Percentiles rank a stretch among this genome's conserved stretches.
Conservation (phyloP, 2,888 invertebrate genomes). For the Ichneumon xanthorius region DNA sequence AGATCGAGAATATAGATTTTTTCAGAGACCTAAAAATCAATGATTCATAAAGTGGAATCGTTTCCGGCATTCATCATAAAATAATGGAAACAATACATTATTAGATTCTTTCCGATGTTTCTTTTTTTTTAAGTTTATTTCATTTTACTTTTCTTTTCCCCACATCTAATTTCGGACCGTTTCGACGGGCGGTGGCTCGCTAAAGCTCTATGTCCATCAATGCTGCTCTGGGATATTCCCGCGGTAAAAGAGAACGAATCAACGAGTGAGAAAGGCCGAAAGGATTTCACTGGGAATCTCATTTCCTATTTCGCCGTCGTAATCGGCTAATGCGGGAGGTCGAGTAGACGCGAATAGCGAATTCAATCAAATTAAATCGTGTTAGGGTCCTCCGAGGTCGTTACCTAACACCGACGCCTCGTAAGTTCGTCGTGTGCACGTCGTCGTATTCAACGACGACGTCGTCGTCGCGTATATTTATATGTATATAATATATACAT, state of each 20-base stretch:
- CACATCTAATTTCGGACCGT: no score
- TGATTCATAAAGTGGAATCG: no score
- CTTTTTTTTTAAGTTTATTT: no score
- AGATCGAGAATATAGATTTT: no score
- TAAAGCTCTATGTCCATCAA: neutral
- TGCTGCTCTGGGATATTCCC: neutral
- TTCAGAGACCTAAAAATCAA: no score
- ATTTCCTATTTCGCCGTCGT: constrained; percentile 16
- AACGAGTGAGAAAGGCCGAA: constrained; percentile 3
- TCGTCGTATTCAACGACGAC: neutral
- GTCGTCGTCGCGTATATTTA: constrained; percentile 7
- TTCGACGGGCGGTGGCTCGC: neutral
- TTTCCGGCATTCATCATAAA: no score
- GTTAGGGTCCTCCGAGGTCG: constrained; percentile 23
- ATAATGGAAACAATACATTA: no score
- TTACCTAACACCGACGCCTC: constrained; percentile 31
- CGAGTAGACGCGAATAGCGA: neutral
- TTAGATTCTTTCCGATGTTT: no score
- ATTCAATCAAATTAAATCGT: constrained; percentile 27
- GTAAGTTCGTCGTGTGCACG: neutral
- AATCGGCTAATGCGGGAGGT: constrained; percentile 22
- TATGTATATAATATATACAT: neutral
- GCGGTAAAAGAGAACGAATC: neutral
- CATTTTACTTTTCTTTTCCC: no score
- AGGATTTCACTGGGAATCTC: constrained; percentile 7